These are phyloP conservation scores for Cichlasoma orientale DNA, from an alignment of 2,797 vertebrate species.

Conservation along the genomic window DNA sequence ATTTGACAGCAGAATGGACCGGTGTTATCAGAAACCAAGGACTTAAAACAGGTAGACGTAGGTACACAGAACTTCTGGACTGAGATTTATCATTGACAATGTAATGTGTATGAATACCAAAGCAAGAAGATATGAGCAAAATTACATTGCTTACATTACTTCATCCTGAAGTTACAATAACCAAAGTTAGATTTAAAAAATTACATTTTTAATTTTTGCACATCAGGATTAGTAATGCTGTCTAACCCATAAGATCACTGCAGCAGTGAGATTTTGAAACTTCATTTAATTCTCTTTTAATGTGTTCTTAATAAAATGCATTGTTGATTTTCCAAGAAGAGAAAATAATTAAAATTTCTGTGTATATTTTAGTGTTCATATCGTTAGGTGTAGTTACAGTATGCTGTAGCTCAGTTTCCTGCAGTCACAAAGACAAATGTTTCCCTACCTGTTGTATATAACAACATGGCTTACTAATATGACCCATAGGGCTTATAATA, in stretches of 20 bases:
- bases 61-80: accelerated
- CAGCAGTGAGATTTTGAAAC: conserved; percentile 1
- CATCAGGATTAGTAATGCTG: not conserved
- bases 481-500: not conserved
- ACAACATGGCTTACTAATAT: not conserved
- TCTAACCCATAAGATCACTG: not conserved
- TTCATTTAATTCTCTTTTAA: not conserved
- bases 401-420: not conserved
- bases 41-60: not conserved
- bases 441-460: not conserved
- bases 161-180: not conserved
- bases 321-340: not conserved
- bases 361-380: not conserved
- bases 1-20: not conserved
- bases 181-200: not conserved
- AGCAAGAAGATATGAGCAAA: not conserved
- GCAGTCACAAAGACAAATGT: conserved; percentile 4
- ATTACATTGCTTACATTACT: not conserved
- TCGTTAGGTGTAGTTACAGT: not conserved
- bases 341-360: not conserved
- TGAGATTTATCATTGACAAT: not conserved
- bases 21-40: not conserved
- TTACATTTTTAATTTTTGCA: not conserved
- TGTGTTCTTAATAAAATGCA: not conserved
- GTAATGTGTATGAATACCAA: not conserved